Conservation (phyloP, 37 sponge, comb jelly and placozoan genomes). For the Geodia barretti region DNA sequence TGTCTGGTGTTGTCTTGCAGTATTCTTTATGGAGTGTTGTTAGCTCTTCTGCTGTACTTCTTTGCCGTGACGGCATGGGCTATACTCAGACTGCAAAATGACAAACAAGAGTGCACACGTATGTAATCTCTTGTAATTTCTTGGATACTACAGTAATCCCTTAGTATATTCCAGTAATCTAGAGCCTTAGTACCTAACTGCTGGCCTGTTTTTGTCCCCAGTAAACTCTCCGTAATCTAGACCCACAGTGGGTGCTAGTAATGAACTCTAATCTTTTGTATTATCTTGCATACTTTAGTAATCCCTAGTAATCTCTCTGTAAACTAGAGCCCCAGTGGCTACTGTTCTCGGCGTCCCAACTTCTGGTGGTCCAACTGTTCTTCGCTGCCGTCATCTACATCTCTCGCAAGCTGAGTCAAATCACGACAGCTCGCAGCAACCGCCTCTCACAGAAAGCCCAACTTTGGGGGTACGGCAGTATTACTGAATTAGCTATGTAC, state of each 20-base stretch:
- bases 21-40: conserved; percentile 39
- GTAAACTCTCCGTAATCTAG: not conserved
- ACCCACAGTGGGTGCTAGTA: not conserved
- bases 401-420: conserved; percentile 43
- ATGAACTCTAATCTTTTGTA: too few species aligned
- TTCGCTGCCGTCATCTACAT: conserved; percentile 62
- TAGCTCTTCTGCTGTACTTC: conserved; percentile 27
- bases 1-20: conserved; percentile 65
- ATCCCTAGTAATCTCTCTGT: not conserved
- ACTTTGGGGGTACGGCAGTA: conserved; percentile 73
- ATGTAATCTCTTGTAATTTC: too few species aligned
- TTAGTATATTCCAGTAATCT: too few species aligned
- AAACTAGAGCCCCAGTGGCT: conserved; percentile 64
- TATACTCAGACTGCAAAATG: not conserved
- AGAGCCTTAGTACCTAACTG: too few species aligned
- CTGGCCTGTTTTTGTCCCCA: too few species aligned
- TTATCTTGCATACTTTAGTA: not conserved
- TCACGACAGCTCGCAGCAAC: conserved; percentile 38
- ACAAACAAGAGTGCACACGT: conserved; percentile 57
- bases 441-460: conserved; percentile 58
- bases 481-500: too few species aligned
- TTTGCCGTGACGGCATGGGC: conserved; percentile 56
- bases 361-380: conserved; percentile 65
- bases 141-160: too few species aligned
- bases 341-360: conserved; percentile 55